These are phyloP conservation scores for Betta splendens DNA, from an alignment of 2,797 vertebrate genomes.

Conservation along the genomic window DNA sequence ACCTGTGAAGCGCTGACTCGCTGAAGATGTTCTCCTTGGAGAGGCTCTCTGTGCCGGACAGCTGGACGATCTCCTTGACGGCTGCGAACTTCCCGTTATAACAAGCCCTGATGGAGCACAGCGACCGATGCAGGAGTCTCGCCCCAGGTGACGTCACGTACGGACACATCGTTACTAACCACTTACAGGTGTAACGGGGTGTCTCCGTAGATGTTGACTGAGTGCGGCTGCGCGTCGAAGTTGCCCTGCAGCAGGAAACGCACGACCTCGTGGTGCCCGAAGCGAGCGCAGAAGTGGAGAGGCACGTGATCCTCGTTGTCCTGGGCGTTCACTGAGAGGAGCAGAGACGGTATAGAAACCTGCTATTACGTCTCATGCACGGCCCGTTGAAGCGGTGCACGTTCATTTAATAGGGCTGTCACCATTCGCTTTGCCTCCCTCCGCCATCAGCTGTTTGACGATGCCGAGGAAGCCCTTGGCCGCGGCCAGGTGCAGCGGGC, in stretches of 20 bases:
- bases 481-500: conserved; percentile 91
- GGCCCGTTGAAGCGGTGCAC: background rate
- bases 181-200: conserved; percentile 90
- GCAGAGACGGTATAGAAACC: background rate
- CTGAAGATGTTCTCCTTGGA: conserved; percentile 98
- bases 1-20: conserved; percentile 96
- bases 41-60: conserved; percentile 91
- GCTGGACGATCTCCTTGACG: conserved; percentile 88
- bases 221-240: conserved; percentile 87
- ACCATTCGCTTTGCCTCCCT: conserved; percentile 90
- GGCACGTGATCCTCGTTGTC: conserved; percentile 94
- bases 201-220: conserved; percentile 95
- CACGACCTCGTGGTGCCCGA: conserved; percentile 88
- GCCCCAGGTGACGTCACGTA: background rate
- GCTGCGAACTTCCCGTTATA: conserved; percentile 91
- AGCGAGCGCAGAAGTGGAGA: conserved; percentile 93
- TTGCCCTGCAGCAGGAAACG: conserved; percentile 88
- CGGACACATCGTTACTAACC: background rate
- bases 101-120: conserved; percentile 84
- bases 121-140: conserved; percentile 2
- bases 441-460: conserved; percentile 87
- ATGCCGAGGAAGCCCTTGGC: conserved; percentile 92
- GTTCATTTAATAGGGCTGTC: conserved; percentile 8
- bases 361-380: background rate
- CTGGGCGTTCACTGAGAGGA: conserved; percentile 87